Conservation (phyloP, 2,888 invertebrate species). For the Phania funesta region DNA sequence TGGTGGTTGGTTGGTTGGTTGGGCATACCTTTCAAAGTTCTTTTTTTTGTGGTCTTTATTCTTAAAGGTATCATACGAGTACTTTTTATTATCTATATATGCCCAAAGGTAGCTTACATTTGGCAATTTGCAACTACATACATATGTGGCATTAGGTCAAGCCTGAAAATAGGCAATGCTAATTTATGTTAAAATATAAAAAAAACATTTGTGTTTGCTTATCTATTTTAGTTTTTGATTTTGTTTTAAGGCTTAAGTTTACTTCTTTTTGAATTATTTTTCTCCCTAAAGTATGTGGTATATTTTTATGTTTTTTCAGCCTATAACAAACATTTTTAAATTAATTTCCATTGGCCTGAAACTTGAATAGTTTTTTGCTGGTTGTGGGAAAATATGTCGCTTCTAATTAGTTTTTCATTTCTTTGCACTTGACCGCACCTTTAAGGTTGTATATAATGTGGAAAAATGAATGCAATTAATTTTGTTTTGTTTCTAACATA, state of each 20-base stretch:
- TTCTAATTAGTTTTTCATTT: conserved; percentile 49
- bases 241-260: background rate
- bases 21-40: conserved; percentile 11
- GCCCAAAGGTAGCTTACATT: conserved; percentile 27
- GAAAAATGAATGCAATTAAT: background rate
- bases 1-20: background rate
- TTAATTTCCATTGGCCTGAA: background rate
- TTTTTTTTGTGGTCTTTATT: background rate
- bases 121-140: background rate
- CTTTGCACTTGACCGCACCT: conserved; percentile 7
- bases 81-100: conserved; percentile 34
- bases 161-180: conserved; percentile 17
- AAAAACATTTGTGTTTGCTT: conserved; percentile 7
- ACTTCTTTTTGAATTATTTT: background rate
- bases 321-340: background rate
- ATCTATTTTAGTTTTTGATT: conserved; percentile 13
- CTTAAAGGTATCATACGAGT: conserved; percentile 3
- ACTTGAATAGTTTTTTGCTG: background rate
- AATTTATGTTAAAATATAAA: background rate
- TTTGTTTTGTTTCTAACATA: background rate
- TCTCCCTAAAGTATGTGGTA: background rate
- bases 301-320: background rate
- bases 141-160: background rate
- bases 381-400: background rate
- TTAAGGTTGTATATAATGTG: background rate